Percentiles rank a stretch among this genome's conserved stretches.
phyloP scores from a whole-genome alignment of 2,888 invertebrate species.

The Drepana falcataria region DNA sequence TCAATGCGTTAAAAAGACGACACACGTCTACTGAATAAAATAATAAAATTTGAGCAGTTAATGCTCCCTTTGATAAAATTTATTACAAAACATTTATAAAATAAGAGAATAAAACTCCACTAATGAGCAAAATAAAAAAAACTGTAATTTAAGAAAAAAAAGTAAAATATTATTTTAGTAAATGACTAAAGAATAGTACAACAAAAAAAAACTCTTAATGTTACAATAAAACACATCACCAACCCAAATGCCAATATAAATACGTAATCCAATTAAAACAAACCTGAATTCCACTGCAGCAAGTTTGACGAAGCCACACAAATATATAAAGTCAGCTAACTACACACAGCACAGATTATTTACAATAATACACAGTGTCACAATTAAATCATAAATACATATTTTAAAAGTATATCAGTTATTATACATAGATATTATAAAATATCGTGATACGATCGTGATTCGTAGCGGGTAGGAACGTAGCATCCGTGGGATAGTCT shows the following conservation, averaged over 20 bases:
- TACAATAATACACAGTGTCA: slow-evolving; percentile 14
- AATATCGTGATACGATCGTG: slow-evolving; percentile 20
- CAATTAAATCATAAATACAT: slow-evolving; percentile 15
- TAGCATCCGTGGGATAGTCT: slow-evolving; percentile 42
- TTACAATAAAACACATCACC: too few species aligned
- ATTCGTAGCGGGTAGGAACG: slow-evolving; percentile 35
- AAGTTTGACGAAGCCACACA: slow-evolving; percentile 31
- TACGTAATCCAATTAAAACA: slow-evolving; percentile 31
- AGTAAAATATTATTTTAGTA: too few species aligned
- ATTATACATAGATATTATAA: slow-evolving; percentile 12
- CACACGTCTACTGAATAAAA: too few species aligned
- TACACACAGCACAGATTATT: slow-evolving; percentile 28
- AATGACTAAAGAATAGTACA: too few species aligned
- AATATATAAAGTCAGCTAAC: slow-evolving; percentile 17
- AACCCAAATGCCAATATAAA: background rate
- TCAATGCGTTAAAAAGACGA: too few species aligned
- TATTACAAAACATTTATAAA: too few species aligned
- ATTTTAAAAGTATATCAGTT: slow-evolving; percentile 11
- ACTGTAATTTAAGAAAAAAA: too few species aligned
- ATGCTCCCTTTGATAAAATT: too few species aligned
- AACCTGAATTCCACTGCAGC: slow-evolving; percentile 20
- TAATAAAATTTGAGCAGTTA: too few species aligned
- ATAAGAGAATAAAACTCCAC: too few species aligned
- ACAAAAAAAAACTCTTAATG: too few species aligned
- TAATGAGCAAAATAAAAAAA: too few species aligned